These are phyloP conservation scores for Helicoverpa zea DNA, from an alignment of 1,140 invertebrate genomes.

Conservation along the genomic window DNA sequence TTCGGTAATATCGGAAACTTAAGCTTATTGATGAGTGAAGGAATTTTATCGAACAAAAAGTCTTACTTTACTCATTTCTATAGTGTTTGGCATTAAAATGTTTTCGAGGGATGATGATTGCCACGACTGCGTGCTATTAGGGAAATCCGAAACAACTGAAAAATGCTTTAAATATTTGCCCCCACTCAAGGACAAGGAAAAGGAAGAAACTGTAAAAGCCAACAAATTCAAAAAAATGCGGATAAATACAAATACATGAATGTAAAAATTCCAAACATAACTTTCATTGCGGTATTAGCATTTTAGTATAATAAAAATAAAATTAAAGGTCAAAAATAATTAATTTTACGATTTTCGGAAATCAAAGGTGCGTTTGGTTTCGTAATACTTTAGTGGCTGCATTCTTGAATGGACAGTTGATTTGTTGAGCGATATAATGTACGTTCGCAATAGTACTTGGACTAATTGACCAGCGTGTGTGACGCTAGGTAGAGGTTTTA, in stretches of 20 bases:
- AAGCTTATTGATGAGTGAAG: no score
- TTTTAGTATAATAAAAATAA: background rate
- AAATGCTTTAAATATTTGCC: background rate
- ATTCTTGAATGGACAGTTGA: constrained; percentile 45
- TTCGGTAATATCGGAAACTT: no score
- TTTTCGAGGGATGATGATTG: no score
- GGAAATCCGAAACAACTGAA: background rate
- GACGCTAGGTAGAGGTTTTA: constrained; percentile 24
- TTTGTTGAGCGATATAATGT: constrained; percentile 33
- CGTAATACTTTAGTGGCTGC: constrained; percentile 6
- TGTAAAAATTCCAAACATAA: background rate
- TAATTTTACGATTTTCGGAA: constrained; percentile 34
- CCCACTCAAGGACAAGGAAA: background rate
- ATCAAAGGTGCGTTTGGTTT: constrained; percentile 29
- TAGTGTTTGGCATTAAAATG: no score
- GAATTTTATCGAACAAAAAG: no score
- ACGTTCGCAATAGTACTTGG: constrained; percentile 46
- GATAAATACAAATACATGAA: background rate
- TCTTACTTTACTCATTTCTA: no score
- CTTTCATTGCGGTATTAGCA: constrained; percentile 3
- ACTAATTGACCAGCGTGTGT: constrained; percentile 46
- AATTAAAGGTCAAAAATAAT: constrained; percentile 37
- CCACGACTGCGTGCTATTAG: background rate
- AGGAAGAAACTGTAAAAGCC: background rate
- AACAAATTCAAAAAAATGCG: constrained; percentile 1